phyloP scores from a whole-genome alignment of 2,797 vertebrate genomes.

The Alfaro cultratus region DNA sequence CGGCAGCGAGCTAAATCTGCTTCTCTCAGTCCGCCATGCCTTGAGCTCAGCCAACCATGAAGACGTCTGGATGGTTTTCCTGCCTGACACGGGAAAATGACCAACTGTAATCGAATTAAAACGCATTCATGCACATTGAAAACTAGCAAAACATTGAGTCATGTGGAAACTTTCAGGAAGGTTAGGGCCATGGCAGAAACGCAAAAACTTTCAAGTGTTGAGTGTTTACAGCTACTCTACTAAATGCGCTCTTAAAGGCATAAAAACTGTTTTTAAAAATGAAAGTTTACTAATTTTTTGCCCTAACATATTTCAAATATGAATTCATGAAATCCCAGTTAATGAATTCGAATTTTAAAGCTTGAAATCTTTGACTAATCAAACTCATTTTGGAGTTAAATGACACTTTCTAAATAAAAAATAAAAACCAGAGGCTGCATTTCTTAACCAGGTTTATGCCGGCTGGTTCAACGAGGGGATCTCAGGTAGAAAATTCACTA shows the following conservation, averaged over 20 bases:
- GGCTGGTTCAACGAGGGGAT: conserved; percentile 52
- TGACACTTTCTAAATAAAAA: conserved; percentile 17
- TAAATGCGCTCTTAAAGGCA: neutral
- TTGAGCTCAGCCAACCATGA: neutral
- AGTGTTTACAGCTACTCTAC: neutral
- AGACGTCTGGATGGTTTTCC: neutral
- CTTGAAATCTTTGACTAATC: neutral
- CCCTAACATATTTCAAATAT: neutral
- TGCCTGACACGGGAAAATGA: neutral
- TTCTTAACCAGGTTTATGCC: conserved; percentile 52
- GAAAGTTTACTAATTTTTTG: neutral
- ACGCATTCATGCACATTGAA: neutral
- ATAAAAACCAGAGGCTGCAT: conserved; percentile 34
- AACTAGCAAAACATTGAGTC: conserved; percentile 1
- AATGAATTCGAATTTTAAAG: neutral
- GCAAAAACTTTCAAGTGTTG: neutral
- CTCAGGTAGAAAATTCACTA: neutral
- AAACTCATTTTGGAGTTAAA: conserved; percentile 21
- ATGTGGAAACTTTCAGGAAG: neutral
- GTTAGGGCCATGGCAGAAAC: neutral
- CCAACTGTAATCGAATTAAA: neutral
- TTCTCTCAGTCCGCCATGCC: neutral
- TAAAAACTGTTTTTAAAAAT: neutral
- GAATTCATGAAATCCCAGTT: neutral
- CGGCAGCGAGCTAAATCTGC: conserved; percentile 21